Percentiles rank a stretch among this genome's conserved stretches.
Conservation (phyloP, 1,140 invertebrate genomes). For the Cepaea nemoralis region DNA sequence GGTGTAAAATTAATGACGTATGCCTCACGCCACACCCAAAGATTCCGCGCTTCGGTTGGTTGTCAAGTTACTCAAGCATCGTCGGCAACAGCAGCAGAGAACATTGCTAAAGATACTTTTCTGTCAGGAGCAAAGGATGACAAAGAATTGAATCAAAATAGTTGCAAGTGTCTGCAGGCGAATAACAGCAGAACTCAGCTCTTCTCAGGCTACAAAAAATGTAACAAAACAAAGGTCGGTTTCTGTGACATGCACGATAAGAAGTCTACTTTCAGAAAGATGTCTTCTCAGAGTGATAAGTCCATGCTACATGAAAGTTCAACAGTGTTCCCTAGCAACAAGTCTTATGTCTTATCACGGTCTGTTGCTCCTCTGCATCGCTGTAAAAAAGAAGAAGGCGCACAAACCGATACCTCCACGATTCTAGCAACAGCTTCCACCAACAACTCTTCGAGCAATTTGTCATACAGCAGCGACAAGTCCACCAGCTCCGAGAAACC, state of each 20-base stretch:
- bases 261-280: background rate
- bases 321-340: background rate
- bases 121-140: background rate
- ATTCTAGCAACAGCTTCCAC: background rate
- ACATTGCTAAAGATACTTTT: background rate
- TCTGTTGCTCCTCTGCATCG: background rate
- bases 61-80: background rate
- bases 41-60: too few species aligned
- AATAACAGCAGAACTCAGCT: too few species aligned
- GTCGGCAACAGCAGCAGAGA: background rate
- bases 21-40: background rate
- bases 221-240: background rate
- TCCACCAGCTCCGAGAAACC: background rate
- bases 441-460: constrained; percentile 20
- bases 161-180: background rate
- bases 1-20: background rate
- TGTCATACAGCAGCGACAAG: constrained; percentile 2
- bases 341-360: background rate
- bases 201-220: background rate
- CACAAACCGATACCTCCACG: background rate
- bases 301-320: background rate
- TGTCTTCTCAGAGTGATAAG: background rate
- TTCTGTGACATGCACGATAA: background rate
- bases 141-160: background rate
- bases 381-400: background rate